These are phyloP conservation scores for Picathartes gymnocephalus DNA, from an alignment of 2,113 vertebrate genomes.

Conservation along the genomic window DNA sequence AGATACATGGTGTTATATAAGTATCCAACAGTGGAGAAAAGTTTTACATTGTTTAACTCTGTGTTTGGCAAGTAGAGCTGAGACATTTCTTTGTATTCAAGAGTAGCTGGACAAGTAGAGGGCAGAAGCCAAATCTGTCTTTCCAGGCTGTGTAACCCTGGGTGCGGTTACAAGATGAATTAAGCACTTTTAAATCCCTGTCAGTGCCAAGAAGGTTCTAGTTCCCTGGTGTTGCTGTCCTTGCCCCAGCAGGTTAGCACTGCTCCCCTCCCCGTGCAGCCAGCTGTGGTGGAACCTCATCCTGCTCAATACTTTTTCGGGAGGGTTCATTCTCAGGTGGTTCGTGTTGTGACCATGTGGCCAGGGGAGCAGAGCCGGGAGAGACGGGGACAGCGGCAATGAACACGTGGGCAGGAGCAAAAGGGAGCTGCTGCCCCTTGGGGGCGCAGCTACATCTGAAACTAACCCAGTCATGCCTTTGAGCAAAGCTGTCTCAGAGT, in stretches of 20 bases:
- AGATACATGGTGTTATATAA: fast-evolving
- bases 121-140: not conserved
- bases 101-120: not conserved
- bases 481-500: not conserved
- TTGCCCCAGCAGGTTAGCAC: not conserved
- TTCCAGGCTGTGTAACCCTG: not conserved
- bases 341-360: not conserved
- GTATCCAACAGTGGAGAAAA: not conserved
- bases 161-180: not conserved
- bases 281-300: not conserved
- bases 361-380: not conserved
- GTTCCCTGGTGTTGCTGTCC: not conserved
- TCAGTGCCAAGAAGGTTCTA: not conserved
- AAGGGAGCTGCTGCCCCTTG: not conserved
- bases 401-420: not conserved
- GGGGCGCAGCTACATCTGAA: not conserved
- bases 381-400: not conserved
- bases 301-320: not conserved
- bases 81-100: not conserved
- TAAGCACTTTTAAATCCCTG: not conserved
- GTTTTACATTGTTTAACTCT: not conserved
- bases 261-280: not conserved
- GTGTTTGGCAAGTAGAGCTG: not conserved
- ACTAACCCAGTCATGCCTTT: not conserved
- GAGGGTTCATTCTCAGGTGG: not conserved